Conservation (phyloP, 1,140 invertebrate genomes). For the Apis laboriosa region DNA sequence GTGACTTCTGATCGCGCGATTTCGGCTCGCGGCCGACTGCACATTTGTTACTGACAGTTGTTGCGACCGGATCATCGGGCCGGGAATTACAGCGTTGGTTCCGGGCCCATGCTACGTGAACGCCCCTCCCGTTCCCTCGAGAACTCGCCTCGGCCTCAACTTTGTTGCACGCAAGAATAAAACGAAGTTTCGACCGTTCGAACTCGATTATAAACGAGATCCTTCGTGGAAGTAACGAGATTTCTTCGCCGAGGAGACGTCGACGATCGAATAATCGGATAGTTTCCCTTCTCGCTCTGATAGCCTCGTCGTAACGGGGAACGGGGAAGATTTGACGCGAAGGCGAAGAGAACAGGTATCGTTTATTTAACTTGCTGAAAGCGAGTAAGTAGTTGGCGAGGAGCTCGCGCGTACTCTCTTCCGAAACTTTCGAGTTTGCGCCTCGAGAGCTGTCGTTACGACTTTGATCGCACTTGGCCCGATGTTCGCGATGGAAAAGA, state of each 20-base stretch:
- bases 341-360: not conserved
- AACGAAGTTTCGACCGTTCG: constrained; percentile 11
- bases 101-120: not conserved
- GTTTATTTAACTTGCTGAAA: constrained; percentile 39
- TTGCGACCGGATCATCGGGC: constrained; percentile 33
- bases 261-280: not conserved
- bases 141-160: not conserved
- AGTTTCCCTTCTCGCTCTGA: not conserved
- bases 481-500: not conserved
- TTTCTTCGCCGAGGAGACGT: not conserved
- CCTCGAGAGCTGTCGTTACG: constrained; percentile 31
- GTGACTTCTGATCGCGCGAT: constrained; percentile 57
- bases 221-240: not conserved
- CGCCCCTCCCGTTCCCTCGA: not conserved
- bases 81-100: constrained; percentile 13
- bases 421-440: constrained; percentile 18
- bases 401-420: not conserved
- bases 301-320: not conserved
- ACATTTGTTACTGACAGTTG: constrained; percentile 41
- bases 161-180: not conserved
- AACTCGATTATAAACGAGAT: constrained; percentile 16
- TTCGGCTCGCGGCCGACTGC: constrained; percentile 7
- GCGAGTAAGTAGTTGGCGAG: not conserved
- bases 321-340: not conserved
- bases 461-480: constrained; percentile 30